Conservation (phyloP, 2,113 vertebrate species). For the Phaethornis superciliosus region DNA sequence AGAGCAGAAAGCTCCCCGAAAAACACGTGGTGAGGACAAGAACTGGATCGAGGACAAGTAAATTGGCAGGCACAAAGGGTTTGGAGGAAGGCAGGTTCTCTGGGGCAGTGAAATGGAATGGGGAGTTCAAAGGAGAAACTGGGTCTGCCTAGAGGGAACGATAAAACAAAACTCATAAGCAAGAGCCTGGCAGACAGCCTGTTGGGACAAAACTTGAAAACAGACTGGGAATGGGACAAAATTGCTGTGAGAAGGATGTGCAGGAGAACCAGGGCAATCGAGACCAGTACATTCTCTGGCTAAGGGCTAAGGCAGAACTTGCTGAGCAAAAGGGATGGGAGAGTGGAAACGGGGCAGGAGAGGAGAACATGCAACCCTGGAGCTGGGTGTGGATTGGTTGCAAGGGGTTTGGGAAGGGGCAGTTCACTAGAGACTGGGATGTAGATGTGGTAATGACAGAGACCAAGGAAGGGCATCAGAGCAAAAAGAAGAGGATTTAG, state of each 20-base stretch:
- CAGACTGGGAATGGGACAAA: neutral
- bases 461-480: neutral
- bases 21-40: rapidly evolving
- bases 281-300: neutral
- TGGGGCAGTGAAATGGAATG: rapidly evolving
- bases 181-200: neutral
- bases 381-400: neutral
- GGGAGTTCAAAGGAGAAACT: neutral
- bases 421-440: neutral
- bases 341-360: neutral
- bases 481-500: neutral
- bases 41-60: rapidly evolving
- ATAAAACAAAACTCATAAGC: neutral
- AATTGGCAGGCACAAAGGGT: neutral
- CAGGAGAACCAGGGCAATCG: neutral
- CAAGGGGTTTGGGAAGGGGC: neutral
- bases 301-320: neutral
- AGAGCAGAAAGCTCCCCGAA: neutral
- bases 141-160: neutral
- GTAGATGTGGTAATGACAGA: neutral
- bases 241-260: neutral
- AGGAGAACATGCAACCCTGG: rapidly evolving
- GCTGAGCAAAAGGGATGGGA: neutral
- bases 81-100: neutral
- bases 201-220: neutral